These are phyloP conservation scores for Microtus pennsylvanicus DNA, from an alignment of 2,113 vertebrate species.

Conservation along the genomic window DNA sequence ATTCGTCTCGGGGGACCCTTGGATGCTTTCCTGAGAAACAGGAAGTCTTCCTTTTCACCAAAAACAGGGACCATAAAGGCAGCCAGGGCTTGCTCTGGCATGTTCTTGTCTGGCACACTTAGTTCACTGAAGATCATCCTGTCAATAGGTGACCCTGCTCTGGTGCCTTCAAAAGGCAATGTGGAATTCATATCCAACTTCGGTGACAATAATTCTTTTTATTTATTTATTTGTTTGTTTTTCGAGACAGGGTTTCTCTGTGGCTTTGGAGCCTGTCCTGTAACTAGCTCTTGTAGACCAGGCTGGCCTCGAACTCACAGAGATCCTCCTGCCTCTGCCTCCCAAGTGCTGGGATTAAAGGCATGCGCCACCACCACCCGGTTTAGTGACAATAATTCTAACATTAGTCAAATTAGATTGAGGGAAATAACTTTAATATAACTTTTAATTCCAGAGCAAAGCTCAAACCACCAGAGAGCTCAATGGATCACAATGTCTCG, in stretches of 20 bases:
- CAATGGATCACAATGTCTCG: not conserved
- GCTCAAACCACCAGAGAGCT: not conserved
- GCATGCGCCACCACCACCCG: too few relatives aligned
- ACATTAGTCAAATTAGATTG: not conserved
- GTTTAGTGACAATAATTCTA: not conserved
- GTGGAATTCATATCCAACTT: not conserved
- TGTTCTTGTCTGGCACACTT: not conserved
- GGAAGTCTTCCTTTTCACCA: not conserved
- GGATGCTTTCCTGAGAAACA: not conserved
- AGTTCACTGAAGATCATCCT: not conserved
- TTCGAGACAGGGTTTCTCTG: too few relatives aligned
- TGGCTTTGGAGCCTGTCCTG: too few relatives aligned
- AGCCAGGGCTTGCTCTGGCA: not conserved
- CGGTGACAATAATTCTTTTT: not conserved
- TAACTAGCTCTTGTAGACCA: too few relatives aligned
- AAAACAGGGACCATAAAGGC: not conserved
- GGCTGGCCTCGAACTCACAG: too few relatives aligned
- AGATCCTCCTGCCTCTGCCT: too few relatives aligned
- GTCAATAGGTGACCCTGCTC: not conserved
- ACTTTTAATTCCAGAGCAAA: not conserved
- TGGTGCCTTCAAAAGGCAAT: not conserved
- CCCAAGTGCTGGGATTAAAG: too few relatives aligned
- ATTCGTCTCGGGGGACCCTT: not conserved
- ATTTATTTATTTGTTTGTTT: too few relatives aligned
- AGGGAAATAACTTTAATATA: not conserved